Evolutionary conservation across 2,113 vertebrate species (phyloP).

Genomic region (Polypterus bichir): DNA sequence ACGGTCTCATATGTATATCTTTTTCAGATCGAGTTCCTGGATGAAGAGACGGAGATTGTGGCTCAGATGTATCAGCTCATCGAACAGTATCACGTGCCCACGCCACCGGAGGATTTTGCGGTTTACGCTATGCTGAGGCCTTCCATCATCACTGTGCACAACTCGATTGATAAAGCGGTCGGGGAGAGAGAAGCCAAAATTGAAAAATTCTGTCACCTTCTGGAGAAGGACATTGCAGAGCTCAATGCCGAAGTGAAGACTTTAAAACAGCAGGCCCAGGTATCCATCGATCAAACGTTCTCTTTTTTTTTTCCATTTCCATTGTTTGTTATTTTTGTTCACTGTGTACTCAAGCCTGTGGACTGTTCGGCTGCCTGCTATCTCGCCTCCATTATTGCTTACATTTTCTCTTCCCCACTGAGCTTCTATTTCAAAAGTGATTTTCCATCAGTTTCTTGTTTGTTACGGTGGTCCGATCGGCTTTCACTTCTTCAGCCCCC

Average conservation of each 20-base stretch:
- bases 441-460: too few species aligned
- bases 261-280: conserved; percentile 48
- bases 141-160: conserved; percentile 39
- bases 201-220: conserved; percentile 46
- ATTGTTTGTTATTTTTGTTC: too few species aligned
- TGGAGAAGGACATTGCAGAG: conserved; percentile 53
- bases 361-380: too few species aligned
- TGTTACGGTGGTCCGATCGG: too few species aligned
- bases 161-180: conserved; percentile 44
- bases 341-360: too few species aligned
- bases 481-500: too few species aligned
- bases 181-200: conserved; percentile 42
- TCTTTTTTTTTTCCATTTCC: too few species aligned
- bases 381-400: too few species aligned
- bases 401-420: too few species aligned
- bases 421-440: too few species aligned
- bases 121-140: conserved; percentile 53
- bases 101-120: conserved; percentile 60
- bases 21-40: conserved; percentile 52
- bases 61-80: conserved; percentile 65
- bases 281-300: conserved; percentile 19
- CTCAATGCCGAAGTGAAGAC: conserved; percentile 50
- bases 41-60: conserved; percentile 51
- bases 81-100: conserved; percentile 47
- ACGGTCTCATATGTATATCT: not conserved